These are phyloP conservation scores for Andrena camellia DNA, from an alignment of 2,888 invertebrate genomes.

Conservation along the genomic window DNA sequence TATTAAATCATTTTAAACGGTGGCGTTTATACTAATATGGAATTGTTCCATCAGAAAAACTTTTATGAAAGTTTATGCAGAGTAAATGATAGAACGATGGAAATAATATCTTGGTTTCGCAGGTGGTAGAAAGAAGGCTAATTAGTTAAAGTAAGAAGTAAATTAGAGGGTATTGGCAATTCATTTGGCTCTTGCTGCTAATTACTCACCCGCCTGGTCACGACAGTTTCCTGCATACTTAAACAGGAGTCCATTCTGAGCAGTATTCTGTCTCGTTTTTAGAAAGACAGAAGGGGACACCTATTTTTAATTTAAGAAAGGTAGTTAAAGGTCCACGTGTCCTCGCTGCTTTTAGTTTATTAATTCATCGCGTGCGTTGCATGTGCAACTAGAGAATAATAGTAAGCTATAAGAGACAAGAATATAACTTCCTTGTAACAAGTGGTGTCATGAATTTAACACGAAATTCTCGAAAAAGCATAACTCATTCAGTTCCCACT, in stretches of 20 bases:
- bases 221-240: neutral
- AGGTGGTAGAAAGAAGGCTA: neutral
- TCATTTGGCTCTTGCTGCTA: neutral
- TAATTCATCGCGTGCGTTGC: too few relatives aligned
- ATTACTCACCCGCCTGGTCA: neutral
- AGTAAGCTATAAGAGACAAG: too few relatives aligned
- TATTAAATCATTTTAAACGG: too few relatives aligned
- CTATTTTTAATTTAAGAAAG: too few relatives aligned
- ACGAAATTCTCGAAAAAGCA: too few relatives aligned
- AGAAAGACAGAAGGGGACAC: neutral
- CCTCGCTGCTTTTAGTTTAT: too few relatives aligned
- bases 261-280: neutral
- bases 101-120: slow-evolving; percentile 1
- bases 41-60: neutral
- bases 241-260: neutral
- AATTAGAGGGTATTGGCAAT: neutral
- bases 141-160: slow-evolving; percentile 11
- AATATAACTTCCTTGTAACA: too few relatives aligned
- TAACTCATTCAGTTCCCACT: too few relatives aligned
- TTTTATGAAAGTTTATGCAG: neutral
- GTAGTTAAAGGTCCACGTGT: too few relatives aligned
- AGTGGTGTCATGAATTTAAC: too few relatives aligned
- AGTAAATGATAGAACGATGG: neutral
- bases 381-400: too few relatives aligned
- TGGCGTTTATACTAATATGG: neutral